Evolutionary conservation across 1,140 invertebrate species (phyloP).

Genomic region (Melitaea cinxia): DNA sequence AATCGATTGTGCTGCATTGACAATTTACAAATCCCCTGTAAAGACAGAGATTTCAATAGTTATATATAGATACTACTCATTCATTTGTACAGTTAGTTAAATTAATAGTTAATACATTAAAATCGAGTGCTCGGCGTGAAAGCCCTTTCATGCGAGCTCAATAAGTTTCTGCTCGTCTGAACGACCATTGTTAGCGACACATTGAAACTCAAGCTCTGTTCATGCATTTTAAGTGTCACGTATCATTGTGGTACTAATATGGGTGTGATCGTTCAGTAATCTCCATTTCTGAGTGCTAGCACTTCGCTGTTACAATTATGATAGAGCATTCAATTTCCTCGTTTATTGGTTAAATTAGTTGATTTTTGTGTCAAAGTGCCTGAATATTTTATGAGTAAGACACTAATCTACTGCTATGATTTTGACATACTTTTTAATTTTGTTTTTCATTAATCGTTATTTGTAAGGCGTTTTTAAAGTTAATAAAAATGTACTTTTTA

Average conservation of each 20-base stretch:
- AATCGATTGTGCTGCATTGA: too few species aligned
- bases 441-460: too few species aligned
- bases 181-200: slow-evolving; percentile 18
- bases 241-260: slow-evolving; percentile 1
- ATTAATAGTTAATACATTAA: slow-evolving; percentile 13
- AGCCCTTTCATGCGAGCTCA: slow-evolving; percentile 12
- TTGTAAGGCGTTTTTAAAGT: too few species aligned
- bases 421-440: too few species aligned
- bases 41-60: too few species aligned
- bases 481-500: too few species aligned
- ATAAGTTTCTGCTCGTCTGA: slow-evolving; percentile 23
- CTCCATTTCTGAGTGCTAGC: neutral
- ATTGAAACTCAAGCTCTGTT: slow-evolving; percentile 14
- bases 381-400: too few species aligned
- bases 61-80: neutral
- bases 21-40: too few species aligned
- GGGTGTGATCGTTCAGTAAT: slow-evolving; percentile 1
- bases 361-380: too few species aligned
- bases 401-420: too few species aligned
- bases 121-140: slow-evolving; percentile 14
- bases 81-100: slow-evolving; percentile 1
- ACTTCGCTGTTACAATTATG: neutral
- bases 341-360: too few species aligned
- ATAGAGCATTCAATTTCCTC: neutral
- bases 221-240: slow-evolving; percentile 24